These are phyloP conservation scores for Hyla sarda DNA, from an alignment of 2,113 vertebrate species.

Conservation along the genomic window DNA sequence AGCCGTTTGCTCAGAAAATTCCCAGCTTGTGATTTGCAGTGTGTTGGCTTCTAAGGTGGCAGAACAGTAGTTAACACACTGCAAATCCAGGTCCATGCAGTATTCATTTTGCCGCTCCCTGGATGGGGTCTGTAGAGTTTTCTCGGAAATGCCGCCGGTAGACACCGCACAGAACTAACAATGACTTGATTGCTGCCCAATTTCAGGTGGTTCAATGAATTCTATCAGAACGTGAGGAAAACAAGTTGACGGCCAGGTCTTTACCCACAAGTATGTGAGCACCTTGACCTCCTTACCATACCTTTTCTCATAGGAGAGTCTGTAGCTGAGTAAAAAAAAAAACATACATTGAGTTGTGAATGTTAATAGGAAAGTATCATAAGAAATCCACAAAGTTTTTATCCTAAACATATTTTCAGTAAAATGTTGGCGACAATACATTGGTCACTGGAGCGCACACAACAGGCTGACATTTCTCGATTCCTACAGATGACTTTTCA, in stretches of 20 bases:
- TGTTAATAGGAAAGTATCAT: neutral
- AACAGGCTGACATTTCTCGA: neutral
- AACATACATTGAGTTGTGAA: neutral
- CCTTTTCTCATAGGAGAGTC: neutral
- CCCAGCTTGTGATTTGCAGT: slow-evolving; percentile 2
- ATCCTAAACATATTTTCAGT: too few species aligned
- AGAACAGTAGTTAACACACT: slow-evolving; percentile 21
- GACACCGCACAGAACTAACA: neutral
- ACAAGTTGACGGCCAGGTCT: neutral
- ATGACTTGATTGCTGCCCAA: neutral
- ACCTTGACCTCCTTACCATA: slow-evolving; percentile 16
- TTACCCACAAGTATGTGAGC: slow-evolving; percentile 14
- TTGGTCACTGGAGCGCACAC: neutral
- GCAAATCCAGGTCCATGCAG: slow-evolving; percentile 11
- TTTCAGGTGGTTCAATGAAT: slow-evolving; percentile 21
- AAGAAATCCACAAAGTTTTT: too few species aligned
- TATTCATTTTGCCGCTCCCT: neutral
- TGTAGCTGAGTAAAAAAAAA: neutral
- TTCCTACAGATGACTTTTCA: too few species aligned
- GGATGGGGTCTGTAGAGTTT: neutral
- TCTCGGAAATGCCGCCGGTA: neutral
- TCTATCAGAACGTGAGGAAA: neutral
- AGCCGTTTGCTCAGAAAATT: too few species aligned
- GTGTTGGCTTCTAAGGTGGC: slow-evolving; percentile 2
- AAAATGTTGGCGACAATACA: neutral